A percentile compares a stretch with the other conserved stretches of the same genome.
phyloP scores from a whole-genome alignment of 2,888 invertebrate species.

The Nemotelus pantherinus region DNA sequence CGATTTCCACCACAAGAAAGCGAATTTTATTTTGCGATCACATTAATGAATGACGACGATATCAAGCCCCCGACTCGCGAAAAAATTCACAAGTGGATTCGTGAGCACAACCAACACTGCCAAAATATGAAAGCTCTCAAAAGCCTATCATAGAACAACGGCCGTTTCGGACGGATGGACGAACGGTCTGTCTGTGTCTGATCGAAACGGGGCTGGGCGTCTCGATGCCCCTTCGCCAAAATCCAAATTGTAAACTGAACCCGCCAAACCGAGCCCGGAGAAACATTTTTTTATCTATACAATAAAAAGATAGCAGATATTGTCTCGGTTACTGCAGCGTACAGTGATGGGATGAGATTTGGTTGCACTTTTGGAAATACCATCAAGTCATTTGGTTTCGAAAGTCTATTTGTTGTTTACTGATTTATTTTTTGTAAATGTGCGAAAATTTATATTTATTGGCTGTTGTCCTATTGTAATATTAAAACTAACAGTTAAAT shows the following conservation, averaged over 20 bases:
- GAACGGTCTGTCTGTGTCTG: neutral
- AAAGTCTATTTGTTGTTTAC: neutral
- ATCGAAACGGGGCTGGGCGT: conserved; percentile 13
- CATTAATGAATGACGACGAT: neutral
- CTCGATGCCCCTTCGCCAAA: conserved; percentile 24
- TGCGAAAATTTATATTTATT: too few species aligned
- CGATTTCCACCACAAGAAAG: neutral
- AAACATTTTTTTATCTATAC: conserved; percentile 28
- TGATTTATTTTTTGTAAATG: too few species aligned
- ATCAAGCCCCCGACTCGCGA: neutral
- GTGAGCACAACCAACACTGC: conserved; percentile 1
- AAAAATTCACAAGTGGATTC: neutral
- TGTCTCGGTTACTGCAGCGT: neutral
- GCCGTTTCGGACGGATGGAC: neutral
- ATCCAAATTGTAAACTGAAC: conserved; percentile 25
- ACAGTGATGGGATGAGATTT: neutral
- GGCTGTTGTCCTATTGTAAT: too few species aligned
- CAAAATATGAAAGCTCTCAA: conserved; percentile 8
- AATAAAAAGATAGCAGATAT: conserved; percentile 24
- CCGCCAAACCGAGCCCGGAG: neutral
- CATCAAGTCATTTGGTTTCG: neutral
- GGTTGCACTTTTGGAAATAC: neutral
- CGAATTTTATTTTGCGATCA: neutral
- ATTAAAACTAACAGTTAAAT: too few species aligned
- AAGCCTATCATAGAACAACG: conserved; percentile 9